A percentile compares a stretch with the other conserved stretches of the same genome.
Conservation (phyloP, 2,888 invertebrate species). For the Drosophila suboccidentalis region DNA sequence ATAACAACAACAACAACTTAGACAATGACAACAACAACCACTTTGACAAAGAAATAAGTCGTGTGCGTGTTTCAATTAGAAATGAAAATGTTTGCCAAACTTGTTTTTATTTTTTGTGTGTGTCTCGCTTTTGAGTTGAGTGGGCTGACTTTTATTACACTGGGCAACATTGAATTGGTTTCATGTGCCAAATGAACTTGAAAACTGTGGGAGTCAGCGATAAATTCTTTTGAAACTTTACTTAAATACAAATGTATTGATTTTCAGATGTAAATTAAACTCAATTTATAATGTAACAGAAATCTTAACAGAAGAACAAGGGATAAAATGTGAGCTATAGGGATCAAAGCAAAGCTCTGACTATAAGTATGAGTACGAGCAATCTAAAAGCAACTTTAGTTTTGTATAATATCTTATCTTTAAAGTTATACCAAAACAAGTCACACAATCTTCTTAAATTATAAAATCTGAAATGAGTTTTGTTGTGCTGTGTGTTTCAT, state of each 20-base stretch:
- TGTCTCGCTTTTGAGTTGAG: constrained; percentile 43
- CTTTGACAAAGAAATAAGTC: constrained; percentile 13
- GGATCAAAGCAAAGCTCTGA: no score
- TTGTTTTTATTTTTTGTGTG: constrained; percentile 48
- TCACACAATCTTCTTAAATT: background rate
- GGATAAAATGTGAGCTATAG: no score
- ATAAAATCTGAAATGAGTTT: background rate
- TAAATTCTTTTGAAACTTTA: constrained; percentile 5
- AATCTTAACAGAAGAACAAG: background rate
- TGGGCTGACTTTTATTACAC: constrained; percentile 66
- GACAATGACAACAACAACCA: constrained; percentile 9
- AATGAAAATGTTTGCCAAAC: constrained; percentile 73
- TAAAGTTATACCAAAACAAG: background rate
- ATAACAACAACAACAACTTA: constrained; percentile 6
- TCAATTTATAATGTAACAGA: background rate
- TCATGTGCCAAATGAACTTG: constrained; percentile 36
- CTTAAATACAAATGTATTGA: background rate
- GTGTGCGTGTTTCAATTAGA: constrained; percentile 72
- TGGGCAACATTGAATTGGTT: constrained; percentile 55
- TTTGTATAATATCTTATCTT: background rate
- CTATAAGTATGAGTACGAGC: no score
- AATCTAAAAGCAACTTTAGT: no score
- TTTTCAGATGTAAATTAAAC: background rate
- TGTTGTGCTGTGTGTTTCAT: constrained; percentile 36
- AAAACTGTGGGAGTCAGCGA: constrained; percentile 18